Percentiles rank a stretch among this genome's conserved stretches.
phyloP scores from a whole-genome alignment of 2,797 vertebrate species.

The Hoplostethus mediterraneus region DNA sequence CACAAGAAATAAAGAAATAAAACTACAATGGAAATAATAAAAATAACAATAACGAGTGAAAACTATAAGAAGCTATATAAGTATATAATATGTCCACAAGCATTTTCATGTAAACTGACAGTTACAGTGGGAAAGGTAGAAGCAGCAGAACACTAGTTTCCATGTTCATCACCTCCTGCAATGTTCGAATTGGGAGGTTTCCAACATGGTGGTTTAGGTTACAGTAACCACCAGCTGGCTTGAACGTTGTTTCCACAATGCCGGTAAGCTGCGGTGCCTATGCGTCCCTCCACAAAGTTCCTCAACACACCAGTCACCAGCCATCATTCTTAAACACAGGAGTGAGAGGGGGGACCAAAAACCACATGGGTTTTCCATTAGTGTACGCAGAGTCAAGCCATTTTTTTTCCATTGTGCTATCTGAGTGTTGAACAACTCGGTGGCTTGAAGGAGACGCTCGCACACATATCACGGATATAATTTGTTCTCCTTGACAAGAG shows the following conservation, averaged over 20 bases:
- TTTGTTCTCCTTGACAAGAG: background rate
- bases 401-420: conserved; percentile 8
- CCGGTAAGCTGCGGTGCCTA: conserved; percentile 60
- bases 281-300: conserved; percentile 57
- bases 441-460: background rate
- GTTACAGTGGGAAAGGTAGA: conserved; percentile 53
- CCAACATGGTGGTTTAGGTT: conserved; percentile 68
- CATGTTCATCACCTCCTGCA: conserved; percentile 68
- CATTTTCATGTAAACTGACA: conserved; percentile 30
- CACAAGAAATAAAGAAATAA: too few species aligned
- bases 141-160: conserved; percentile 54
- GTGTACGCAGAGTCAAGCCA: conserved; percentile 10
- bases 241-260: conserved; percentile 71
- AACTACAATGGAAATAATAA: too few species aligned
- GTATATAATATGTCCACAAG: too few species aligned
- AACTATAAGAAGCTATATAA: too few species aligned
- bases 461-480: too few species aligned
- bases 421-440: background rate
- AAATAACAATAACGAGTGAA: too few species aligned
- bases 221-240: conserved; percentile 59
- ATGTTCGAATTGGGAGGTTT: conserved; percentile 63
- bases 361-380: conserved; percentile 52
- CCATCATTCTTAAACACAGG: conserved; percentile 21
- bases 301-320: conserved; percentile 48
- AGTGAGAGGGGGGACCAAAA: conserved; percentile 6